Evolutionary conservation across 2,888 invertebrate genomes (phyloP).

Genomic region (Diarsia brunnea): DNA sequence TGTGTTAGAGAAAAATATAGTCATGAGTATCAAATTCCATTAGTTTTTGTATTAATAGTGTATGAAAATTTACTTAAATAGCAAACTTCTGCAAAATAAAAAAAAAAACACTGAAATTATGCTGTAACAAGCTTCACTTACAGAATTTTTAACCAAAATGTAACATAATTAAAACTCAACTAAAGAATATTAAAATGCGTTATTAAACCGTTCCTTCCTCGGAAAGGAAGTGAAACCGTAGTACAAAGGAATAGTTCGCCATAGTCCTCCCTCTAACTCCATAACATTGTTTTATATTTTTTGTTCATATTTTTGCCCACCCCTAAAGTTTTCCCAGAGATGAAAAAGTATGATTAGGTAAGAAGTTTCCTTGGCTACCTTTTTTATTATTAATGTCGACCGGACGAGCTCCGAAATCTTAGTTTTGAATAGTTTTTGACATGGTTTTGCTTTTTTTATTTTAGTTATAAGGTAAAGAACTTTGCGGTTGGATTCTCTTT

Average conservation of each 20-base stretch:
- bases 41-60: too few relatives aligned
- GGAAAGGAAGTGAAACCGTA: constrained; percentile 11
- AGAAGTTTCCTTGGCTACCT: constrained; percentile 62
- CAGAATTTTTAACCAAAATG: constrained; percentile 7
- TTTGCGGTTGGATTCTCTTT: background rate
- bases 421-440: constrained; percentile 63
- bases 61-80: background rate
- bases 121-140: background rate
- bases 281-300: constrained; percentile 62
- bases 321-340: constrained; percentile 57
- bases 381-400: constrained; percentile 65
- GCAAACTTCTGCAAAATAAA: background rate
- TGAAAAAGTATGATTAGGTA: constrained; percentile 71
- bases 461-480: constrained; percentile 17
- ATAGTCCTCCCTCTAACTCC: constrained; percentile 42
- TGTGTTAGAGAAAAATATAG: too few relatives aligned
- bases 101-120: background rate
- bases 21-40: too few relatives aligned
- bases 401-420: constrained; percentile 60
- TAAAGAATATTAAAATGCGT: constrained; percentile 41
- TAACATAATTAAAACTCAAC: constrained; percentile 38
- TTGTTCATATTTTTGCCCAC: constrained; percentile 56
- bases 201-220: constrained; percentile 35
- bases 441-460: constrained; percentile 52
- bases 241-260: constrained; percentile 53